Conservation (phyloP, 2,888 invertebrate genomes). For the Drosophila mettleri region DNA sequence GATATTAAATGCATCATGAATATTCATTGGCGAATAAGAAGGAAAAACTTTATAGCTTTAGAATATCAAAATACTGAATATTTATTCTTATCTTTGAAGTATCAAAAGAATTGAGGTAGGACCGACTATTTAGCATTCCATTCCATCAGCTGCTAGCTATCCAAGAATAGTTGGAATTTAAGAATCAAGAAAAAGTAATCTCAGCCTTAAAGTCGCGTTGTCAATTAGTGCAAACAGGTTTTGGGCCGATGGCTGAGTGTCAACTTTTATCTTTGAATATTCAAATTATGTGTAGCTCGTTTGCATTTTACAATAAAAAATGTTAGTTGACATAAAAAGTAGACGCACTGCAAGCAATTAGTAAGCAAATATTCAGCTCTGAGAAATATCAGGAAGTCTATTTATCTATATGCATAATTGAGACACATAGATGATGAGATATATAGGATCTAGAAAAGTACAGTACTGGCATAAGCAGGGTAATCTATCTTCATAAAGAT, state of each 20-base stretch:
- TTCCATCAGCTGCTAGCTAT: background rate
- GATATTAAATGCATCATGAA: background rate
- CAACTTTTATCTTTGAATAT: slow-evolving; percentile 2
- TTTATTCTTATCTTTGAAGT: background rate
- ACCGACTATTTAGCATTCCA: background rate
- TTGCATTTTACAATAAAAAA: background rate
- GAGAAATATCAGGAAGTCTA: background rate
- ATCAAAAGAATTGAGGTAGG: background rate
- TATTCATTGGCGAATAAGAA: background rate
- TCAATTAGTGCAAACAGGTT: background rate
- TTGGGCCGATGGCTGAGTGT: background rate
- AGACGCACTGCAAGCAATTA: background rate
- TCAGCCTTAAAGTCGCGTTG: background rate
- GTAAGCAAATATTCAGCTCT: background rate
- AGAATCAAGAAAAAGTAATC: no score
- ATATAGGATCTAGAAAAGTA: no score
- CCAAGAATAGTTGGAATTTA: background rate
- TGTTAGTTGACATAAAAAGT: background rate
- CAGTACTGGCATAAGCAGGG: no score
- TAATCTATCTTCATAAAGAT: no score
- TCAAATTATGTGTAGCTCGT: background rate
- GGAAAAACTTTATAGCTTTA: background rate
- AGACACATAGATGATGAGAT: no score
- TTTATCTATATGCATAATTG: no score
- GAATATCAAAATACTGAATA: background rate